A percentile compares a stretch with the other conserved stretches of the same genome.
phyloP scores from a whole-genome alignment of 2,113 vertebrate genomes.

The Monarcha castaneiventris region DNA sequence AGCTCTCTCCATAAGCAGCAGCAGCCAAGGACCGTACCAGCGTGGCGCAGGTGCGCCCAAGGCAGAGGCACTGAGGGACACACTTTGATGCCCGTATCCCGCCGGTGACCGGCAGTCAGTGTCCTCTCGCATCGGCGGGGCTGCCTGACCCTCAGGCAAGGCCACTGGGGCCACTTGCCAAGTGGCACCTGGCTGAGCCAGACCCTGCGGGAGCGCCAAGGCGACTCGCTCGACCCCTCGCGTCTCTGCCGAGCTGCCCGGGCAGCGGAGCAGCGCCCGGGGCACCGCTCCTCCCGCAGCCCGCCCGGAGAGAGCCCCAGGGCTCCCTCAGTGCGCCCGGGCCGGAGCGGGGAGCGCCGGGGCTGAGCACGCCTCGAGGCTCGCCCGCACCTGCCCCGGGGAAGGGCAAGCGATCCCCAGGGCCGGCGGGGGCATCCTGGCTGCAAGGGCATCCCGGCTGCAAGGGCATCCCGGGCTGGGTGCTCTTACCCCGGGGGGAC shows the following conservation, averaged over 20 bases:
- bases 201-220: not conserved
- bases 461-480: not conserved
- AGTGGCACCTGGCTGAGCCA: not conserved
- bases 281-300: not conserved
- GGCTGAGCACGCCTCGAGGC: not conserved
- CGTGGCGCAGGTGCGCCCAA: not conserved
- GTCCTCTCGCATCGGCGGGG: not conserved
- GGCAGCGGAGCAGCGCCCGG: not conserved
- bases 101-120: not conserved
- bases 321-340: not conserved
- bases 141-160: not conserved
- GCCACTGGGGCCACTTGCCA: not conserved
- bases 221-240: not conserved
- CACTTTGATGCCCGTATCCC: not conserved
- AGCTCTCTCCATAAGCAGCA: not conserved
- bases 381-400: not conserved
- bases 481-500: not conserved
- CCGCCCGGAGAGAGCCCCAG: not conserved
- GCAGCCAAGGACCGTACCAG: not conserved
- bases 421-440: not conserved
- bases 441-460: not conserved
- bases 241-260: not conserved
- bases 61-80: not conserved
- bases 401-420: not conserved
- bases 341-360: not conserved